phyloP scores from a whole-genome alignment of 2,888 invertebrate genomes.

The Tenthredo mesomela region DNA sequence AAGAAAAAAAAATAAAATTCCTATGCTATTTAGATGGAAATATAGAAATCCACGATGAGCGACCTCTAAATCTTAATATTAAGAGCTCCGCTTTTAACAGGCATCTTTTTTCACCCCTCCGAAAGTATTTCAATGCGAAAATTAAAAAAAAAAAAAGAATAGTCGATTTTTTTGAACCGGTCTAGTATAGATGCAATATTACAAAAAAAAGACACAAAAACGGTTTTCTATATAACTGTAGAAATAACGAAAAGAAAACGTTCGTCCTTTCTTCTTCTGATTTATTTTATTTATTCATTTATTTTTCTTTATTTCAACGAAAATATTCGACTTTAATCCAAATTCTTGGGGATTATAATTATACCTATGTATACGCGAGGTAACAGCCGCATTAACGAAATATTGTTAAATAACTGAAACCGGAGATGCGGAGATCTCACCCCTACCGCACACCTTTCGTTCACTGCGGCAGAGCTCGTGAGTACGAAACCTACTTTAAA shows the following conservation, averaged over 20 bases:
- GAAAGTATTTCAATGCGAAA: too few relatives aligned
- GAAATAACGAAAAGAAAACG: not conserved
- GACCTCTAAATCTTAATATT: too few relatives aligned
- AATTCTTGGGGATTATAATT: not conserved
- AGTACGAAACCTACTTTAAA: constrained; percentile 51
- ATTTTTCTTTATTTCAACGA: not conserved
- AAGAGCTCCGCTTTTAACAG: too few relatives aligned
- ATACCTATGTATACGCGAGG: not conserved
- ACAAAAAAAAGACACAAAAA: not conserved
- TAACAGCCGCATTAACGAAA: not conserved
- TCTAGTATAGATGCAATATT: not conserved
- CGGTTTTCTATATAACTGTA: not conserved
- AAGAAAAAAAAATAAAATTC: too few relatives aligned
- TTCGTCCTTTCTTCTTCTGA: not conserved
- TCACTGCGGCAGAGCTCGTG: constrained; percentile 40
- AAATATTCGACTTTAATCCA: not conserved
- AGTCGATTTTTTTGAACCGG: too few relatives aligned
- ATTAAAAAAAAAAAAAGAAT: too few relatives aligned
- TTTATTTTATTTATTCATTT: not conserved
- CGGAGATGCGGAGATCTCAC: constrained; percentile 38
- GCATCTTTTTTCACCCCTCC: too few relatives aligned
- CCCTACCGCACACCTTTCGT: not conserved
- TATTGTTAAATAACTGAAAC: constrained; percentile 36
- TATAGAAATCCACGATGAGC: too few relatives aligned
- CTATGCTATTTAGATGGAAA: too few relatives aligned